These are phyloP conservation scores for Sparidentex hasta DNA, from an alignment of 2,797 vertebrate genomes.

Conservation along the genomic window DNA sequence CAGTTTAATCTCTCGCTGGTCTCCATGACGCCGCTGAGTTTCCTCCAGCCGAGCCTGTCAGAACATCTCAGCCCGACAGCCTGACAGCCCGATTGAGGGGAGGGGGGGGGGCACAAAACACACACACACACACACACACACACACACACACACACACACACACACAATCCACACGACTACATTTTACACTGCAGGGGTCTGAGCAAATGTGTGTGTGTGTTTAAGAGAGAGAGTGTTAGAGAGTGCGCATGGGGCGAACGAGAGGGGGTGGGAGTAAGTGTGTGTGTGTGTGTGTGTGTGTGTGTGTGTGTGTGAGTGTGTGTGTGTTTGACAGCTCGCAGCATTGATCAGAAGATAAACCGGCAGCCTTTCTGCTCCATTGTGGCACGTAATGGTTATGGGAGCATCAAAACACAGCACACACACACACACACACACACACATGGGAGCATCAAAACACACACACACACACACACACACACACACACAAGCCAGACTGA, in stretches of 20 bases:
- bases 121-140: neutral
- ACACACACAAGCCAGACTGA: constrained; percentile 23
- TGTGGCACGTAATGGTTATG: constrained; percentile 93
- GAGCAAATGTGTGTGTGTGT: constrained; percentile 36
- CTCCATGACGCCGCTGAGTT: constrained; percentile 37
- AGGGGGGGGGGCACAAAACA: constrained; percentile 16
- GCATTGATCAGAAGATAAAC: constrained; percentile 94
- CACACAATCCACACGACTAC: constrained; percentile 27
- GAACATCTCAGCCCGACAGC: constrained; percentile 44
- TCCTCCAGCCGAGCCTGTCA: constrained; percentile 58
- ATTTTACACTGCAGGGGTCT: constrained; percentile 50
- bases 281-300: constrained; percentile 5
- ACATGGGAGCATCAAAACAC: constrained; percentile 90
- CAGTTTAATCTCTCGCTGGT: constrained; percentile 53
- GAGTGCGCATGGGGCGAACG: constrained; percentile 16
- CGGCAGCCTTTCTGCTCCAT: constrained; percentile 91
- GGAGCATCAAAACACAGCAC: constrained; percentile 91
- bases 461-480: constrained; percentile 32
- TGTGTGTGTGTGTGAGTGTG: neutral
- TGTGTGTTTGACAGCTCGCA: constrained; percentile 67
- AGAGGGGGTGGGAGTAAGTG: constrained; percentile 16
- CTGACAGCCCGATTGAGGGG: constrained; percentile 36
- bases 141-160: neutral
- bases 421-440: constrained; percentile 63
- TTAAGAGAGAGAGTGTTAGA: constrained; percentile 20